Evolutionary conservation across 2,113 vertebrate genomes (phyloP).

Genomic region (Ptyas mucosa): DNA sequence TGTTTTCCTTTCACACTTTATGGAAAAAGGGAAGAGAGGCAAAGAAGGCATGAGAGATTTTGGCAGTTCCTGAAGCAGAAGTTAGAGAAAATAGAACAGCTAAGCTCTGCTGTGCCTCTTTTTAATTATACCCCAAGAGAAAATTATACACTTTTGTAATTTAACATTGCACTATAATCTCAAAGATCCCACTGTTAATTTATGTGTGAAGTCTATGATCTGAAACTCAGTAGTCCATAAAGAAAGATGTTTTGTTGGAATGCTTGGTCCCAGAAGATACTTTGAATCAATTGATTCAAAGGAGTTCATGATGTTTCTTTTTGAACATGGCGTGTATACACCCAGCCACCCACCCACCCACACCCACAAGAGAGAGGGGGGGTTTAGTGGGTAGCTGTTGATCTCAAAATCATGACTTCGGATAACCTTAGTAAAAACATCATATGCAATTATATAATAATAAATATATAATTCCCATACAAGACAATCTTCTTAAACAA

Average conservation of each 20-base stretch:
- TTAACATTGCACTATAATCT: not conserved
- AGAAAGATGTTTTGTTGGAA: not conserved
- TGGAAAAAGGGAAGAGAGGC: not conserved
- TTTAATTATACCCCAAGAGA: not conserved
- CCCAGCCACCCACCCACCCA: not conserved
- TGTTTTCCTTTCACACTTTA: not conserved
- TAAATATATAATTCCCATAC: not conserved
- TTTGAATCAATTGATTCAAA: not conserved
- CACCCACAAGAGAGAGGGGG: not conserved
- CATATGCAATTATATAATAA: not conserved
- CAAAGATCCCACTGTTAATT: not conserved
- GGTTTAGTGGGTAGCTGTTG: not conserved
- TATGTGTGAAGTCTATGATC: not conserved
- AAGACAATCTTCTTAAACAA: not conserved
- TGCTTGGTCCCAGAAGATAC: not conserved
- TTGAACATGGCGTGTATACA: not conserved
- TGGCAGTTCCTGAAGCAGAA: not conserved
- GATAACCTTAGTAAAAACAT: not conserved
- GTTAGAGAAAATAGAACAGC: not conserved
- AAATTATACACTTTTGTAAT: constrained; percentile 1
- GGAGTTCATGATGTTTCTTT: not conserved
- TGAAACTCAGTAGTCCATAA: not conserved
- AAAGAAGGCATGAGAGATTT: not conserved
- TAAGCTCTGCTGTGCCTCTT: not conserved
- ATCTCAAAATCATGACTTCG: not conserved